Evolutionary conservation across 2,113 vertebrate genomes (phyloP), one percentile per base, ranked within the genome.

Genomic region (Gymnocephalus cernua): DNA sequence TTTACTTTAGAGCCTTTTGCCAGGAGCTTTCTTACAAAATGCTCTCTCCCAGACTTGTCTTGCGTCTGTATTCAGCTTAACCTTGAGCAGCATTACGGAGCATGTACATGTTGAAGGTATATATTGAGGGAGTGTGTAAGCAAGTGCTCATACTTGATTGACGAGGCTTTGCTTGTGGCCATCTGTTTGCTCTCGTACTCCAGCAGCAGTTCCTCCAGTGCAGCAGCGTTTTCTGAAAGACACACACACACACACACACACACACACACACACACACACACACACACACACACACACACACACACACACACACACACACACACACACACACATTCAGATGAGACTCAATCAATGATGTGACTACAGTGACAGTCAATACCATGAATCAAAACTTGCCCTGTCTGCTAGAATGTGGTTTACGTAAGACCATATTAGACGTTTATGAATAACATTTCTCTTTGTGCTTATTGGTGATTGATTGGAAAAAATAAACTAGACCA

Each of bases 151-250:
- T 95, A 98, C 98, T 95, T 98, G 89, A 96, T 93, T 11, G 92
- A 87, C 0, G 96, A 94, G 85, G 90, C 82, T 80, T 93, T 96
- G 90, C 74, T 93, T 0, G 87, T 76, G 47, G 94, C 89, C 81
- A 91, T 92, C 92, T 97, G 96, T 45, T 94, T 97, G 91, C 89
- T 94, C 70, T 97, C 96, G 29, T 99, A 97, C 48, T 99, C 98
- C 87, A 96, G 96, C 88, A 99, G 93, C 85, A 99, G 94, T 91
- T 99, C 97, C 89, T 99, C 97, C 92, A 99, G 88, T 0, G 97
- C 98, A 0, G 96, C 96, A 0, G 97, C 97, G 0, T 99, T 99
- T 95, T 99, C 98, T 99, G 87, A 76, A 88, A 83, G 25, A 73
- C 32, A 69, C 12, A 62, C 15, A 83, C 27, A 75, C 44, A 44